Base-by-base conservation (phyloP, 1,140 invertebrate species). In the Ooceraea biroi region DNA sequence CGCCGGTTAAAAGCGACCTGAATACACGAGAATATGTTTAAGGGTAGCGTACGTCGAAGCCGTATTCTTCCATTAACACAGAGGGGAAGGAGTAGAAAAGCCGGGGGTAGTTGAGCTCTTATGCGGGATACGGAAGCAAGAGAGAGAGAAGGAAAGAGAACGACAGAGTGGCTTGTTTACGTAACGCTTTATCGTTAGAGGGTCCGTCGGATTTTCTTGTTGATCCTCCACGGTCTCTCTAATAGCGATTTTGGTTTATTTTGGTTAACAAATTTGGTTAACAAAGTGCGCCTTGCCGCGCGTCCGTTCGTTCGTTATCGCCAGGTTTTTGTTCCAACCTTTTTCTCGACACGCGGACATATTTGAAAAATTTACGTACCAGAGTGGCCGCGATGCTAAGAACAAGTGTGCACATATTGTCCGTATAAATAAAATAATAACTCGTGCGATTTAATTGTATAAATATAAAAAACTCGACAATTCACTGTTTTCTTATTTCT, bases 201-300 rank as follows among this genome's bases (percentile, higher is more conserved):
- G 84, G 87, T 87, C 66, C 72, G 85, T 73, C 82, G 83, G 82
- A 91, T 91, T 91, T 91, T 89, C 85, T 85, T 86, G 88, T 91
- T 89, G 88, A 90, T 91, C 85, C 90, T 84, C 55, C 72, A 80
- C 80, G 80, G 68, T 85, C 82, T 83, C 84, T 89, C 86, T 91
- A 91, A 91, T 91, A 90, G 85, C 89, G 85, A 86, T 90, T 89
- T 86, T 82, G 72, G 82, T 90, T 89, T 91, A 91, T 90, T 91
- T 91, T 91, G 74, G 85, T 90, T 90, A 90, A 91, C 90, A 91
- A 91, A 91, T 91, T 91, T 80, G 65, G 76, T 80, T 80, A 80
- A 80, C 76, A 89, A 89, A 89, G 69, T 73, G 66, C 68, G 63
- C 63, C 30, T 50, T 60, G 68, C 66, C 30, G 78, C 78, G 55